Conservation (phyloP, 2,888 invertebrate genomes). For the Agriopis aurantiaria region DNA sequence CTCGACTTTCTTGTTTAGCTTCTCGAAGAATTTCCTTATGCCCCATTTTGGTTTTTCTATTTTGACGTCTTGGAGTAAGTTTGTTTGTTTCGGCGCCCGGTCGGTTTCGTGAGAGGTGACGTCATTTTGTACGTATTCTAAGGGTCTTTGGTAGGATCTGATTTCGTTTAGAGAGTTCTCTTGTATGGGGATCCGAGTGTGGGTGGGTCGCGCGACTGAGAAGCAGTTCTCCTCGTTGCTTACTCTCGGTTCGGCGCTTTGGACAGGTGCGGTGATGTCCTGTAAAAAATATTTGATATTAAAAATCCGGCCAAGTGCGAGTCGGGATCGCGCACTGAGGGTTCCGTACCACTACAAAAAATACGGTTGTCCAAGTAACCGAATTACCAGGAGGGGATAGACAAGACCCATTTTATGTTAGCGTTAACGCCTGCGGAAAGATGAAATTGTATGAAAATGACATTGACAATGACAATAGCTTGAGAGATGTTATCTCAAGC, state of each 20-base stretch:
- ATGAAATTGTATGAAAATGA: too few relatives aligned
- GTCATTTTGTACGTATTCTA: slow-evolving; percentile 91
- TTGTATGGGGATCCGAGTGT: slow-evolving; percentile 53
- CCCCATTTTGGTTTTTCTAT: slow-evolving; percentile 77
- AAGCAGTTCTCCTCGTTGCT: slow-evolving; percentile 65
- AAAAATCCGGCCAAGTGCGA: too few relatives aligned
- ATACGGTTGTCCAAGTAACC: too few relatives aligned
- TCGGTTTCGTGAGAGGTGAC: slow-evolving; percentile 81
- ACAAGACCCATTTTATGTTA: too few relatives aligned
- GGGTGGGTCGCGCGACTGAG: slow-evolving; percentile 69
- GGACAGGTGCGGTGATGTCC: slow-evolving; percentile 70
- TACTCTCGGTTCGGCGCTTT: slow-evolving; percentile 35
- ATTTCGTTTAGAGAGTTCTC: slow-evolving; percentile 72
- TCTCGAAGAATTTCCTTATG: slow-evolving; percentile 76
- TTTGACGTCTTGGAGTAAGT: slow-evolving; percentile 72
- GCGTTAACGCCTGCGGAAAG: too few relatives aligned
- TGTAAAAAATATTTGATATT: not conserved
- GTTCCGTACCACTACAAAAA: too few relatives aligned
- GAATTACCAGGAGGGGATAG: too few relatives aligned
- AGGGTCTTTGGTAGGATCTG: slow-evolving; percentile 73
- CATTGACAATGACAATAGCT: too few relatives aligned
- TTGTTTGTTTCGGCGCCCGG: slow-evolving; percentile 75
- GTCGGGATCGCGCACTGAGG: too few relatives aligned
- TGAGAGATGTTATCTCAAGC: too few relatives aligned
- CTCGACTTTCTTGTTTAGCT: slow-evolving; percentile 73